A percentile compares a stretch with the other conserved stretches of the same genome.
Conservation (phyloP, 2,888 invertebrate species). For the Macaria liturata region DNA sequence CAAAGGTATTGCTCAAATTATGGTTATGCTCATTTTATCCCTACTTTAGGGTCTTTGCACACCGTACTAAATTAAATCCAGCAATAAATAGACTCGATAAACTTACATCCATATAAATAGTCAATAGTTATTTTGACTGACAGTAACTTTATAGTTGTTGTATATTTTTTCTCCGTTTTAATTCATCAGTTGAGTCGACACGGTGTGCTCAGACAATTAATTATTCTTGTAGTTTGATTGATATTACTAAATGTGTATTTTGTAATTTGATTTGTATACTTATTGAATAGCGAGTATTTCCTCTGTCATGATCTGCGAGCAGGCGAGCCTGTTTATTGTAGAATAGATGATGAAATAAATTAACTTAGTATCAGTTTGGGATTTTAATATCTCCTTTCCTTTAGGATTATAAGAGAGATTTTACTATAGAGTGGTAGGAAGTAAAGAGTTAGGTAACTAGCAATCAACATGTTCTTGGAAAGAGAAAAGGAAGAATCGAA, state of each 20-base stretch:
- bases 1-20: slow-evolving; percentile 72
- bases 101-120: too few relatives aligned
- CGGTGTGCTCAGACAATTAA: slow-evolving; percentile 24
- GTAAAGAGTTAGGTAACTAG: too few relatives aligned
- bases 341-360: slow-evolving; percentile 76
- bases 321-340: slow-evolving; percentile 66
- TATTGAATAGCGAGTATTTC: slow-evolving; percentile 33
- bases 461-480: too few relatives aligned
- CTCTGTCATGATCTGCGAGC: slow-evolving; percentile 65
- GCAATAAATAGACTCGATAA: too few relatives aligned
- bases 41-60: slow-evolving; percentile 19
- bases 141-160: too few relatives aligned
- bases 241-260: slow-evolving; percentile 44
- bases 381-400: slow-evolving; percentile 44
- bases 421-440: too few relatives aligned
- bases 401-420: too few relatives aligned
- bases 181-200: not conserved
- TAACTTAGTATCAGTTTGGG: slow-evolving; percentile 67
- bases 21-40: slow-evolving; percentile 66
- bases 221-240: slow-evolving; percentile 54
- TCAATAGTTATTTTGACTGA: too few relatives aligned
- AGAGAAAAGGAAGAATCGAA: too few relatives aligned
- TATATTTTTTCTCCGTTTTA: too few relatives aligned
- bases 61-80: not conserved
- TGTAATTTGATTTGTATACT: slow-evolving; percentile 39